Evolutionary conservation across 2,797 vertebrate species (phyloP), one percentile per base, ranked within the genome.

Genomic region (Hephaestus fuliginosus): DNA sequence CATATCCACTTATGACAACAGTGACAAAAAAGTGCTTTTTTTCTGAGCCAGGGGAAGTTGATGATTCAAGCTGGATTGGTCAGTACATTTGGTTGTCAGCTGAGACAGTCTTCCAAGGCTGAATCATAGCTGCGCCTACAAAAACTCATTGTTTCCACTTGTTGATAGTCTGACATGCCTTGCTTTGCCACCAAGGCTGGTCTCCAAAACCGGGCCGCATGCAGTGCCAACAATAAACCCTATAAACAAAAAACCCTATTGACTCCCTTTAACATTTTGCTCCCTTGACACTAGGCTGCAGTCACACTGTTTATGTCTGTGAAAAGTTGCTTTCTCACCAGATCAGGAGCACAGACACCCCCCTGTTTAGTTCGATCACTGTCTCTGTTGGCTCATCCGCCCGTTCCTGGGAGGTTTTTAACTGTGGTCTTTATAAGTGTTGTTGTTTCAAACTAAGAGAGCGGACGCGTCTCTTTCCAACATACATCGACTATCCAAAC

Each of bases 121-220:
- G 71, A 90, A 77, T 86, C 78, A 77, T 30, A 49, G 68, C 71
- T n/a, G 64, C 22, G n/a, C 14, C 39, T 20, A 90, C 83, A 91
- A 88, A 85, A 77, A 84, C 41, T 80, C 80, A 87, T 87, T 88
- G 84, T 92, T 91, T 92, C 86, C 78, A 74, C 41, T 86, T 71
- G 82, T 74, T 85, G 68, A 78, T 56, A 77, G 83, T 85, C 81
- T 61, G 85, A 86, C 85, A 89, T 77, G 85, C 80, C 88, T 90
- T 72, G 85, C 85, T 86, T 85, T 81, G 70, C 82, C 86, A 91
- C 68, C 33, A 51, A 80, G 49, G 79, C 79, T 52, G 25, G 74
- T 65, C 66, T 72, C 44, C 51, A 79, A 81, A 85, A 78, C 60
- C 49, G 71, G 70, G 67, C 69, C 58, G 74, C 49, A 80, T 78